These are phyloP conservation scores for Antrozous pallidus DNA, from an alignment of 2,797 vertebrate genomes.

Conservation along the genomic window DNA sequence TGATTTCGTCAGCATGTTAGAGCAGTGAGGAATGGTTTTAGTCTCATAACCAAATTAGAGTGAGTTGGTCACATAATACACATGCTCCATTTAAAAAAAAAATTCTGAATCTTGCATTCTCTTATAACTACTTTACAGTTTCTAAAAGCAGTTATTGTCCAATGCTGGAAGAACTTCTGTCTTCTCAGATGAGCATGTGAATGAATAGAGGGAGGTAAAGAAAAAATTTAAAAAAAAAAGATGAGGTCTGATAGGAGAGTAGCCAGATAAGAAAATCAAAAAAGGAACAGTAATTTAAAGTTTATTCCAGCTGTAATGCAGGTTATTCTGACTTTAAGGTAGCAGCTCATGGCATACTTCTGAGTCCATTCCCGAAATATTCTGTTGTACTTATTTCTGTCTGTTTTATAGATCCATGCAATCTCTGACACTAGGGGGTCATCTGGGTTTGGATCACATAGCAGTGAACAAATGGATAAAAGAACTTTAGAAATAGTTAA, in stretches of 20 bases:
- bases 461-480: slow-evolving; percentile 99
- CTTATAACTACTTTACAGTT: slow-evolving; percentile 90
- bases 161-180: slow-evolving; percentile 91
- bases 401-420: slow-evolving; percentile 99
- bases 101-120: too few species aligned
- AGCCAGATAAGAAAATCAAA: slow-evolving; percentile 91
- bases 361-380: slow-evolving; percentile 99
- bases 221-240: slow-evolving; percentile 85
- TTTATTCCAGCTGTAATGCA: slow-evolving; percentile 94
- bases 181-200: slow-evolving; percentile 93
- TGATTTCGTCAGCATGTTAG: too few species aligned
- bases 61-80: too few species aligned
- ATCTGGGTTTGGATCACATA: slow-evolving; percentile 98
- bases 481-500: slow-evolving; percentile 98
- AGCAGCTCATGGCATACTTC: slow-evolving; percentile 99
- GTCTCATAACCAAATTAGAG: too few species aligned
- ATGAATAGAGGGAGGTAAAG: slow-evolving; percentile 89
- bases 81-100: too few species aligned
- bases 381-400: slow-evolving; percentile 90
- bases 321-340: slow-evolving; percentile 88
- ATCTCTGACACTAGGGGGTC: slow-evolving; percentile 99
- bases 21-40: too few species aligned
- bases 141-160: slow-evolving; percentile 92
- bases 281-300: slow-evolving; percentile 93
- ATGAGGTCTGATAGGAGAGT: slow-evolving; percentile 88